These are phyloP conservation scores for Danio tinwini DNA, from an alignment of 2,797 vertebrate genomes.

Conservation along the genomic window DNA sequence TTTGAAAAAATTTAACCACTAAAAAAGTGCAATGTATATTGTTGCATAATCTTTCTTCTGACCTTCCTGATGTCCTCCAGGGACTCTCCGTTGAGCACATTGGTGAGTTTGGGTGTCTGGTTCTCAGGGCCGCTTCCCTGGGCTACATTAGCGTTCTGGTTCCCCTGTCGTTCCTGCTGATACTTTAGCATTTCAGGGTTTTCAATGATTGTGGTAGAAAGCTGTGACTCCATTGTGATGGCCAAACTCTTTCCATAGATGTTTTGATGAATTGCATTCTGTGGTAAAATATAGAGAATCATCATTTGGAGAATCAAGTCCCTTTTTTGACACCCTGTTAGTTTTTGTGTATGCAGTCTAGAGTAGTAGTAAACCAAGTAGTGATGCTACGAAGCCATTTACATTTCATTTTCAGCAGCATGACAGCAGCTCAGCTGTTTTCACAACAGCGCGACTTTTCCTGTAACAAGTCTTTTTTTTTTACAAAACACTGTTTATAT, in stretches of 20 bases:
- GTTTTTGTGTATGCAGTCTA: constrained; percentile 13
- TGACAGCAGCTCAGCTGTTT: not conserved
- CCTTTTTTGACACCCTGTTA: not conserved
- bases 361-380: not conserved
- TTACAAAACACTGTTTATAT: not conserved
- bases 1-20: too few relatives aligned
- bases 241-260: constrained; percentile 98
- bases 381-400: not conserved
- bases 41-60: not conserved
- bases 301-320: not conserved
- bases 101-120: constrained; percentile 85
- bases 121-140: constrained; percentile 71
- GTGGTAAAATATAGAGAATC: not conserved
- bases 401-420: not conserved
- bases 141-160: constrained; percentile 73
- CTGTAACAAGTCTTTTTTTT: not conserved
- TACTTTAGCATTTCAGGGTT: constrained; percentile 99
- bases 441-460: not conserved
- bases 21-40: not conserved
- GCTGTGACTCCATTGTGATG: constrained; percentile 91
- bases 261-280: constrained; percentile 97
- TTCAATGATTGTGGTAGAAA: constrained; percentile 96
- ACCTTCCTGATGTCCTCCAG: constrained; percentile 98
- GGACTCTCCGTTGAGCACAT: constrained; percentile 94
- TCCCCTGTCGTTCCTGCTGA: constrained; percentile 85